phyloP scores from a whole-genome alignment of 2,888 invertebrate species.

The Sturmia bella region DNA sequence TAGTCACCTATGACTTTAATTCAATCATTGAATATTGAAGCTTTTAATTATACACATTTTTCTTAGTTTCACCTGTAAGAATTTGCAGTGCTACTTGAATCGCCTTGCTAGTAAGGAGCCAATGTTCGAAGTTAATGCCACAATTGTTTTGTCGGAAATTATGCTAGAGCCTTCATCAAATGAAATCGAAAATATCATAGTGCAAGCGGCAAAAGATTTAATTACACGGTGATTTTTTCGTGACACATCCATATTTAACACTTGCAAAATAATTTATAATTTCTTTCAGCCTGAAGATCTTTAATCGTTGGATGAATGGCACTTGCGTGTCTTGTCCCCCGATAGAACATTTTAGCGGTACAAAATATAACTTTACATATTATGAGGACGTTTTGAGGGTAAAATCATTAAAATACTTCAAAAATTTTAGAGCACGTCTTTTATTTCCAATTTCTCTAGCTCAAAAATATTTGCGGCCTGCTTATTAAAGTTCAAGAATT shows the following conservation, averaged over 20 bases:
- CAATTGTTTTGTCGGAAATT: slow-evolving; percentile 89
- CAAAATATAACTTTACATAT: slow-evolving; percentile 87
- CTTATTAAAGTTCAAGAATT: slow-evolving; percentile 86
- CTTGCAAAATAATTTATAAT: neutral
- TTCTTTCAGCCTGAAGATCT: slow-evolving; percentile 85
- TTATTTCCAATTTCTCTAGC: slow-evolving; percentile 82
- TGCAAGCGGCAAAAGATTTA: slow-evolving; percentile 89
- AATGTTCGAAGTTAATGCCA: slow-evolving; percentile 90
- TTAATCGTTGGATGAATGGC: slow-evolving; percentile 93
- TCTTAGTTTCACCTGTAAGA: slow-evolving; percentile 85
- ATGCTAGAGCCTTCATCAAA: slow-evolving; percentile 88
- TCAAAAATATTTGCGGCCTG: slow-evolving; percentile 87
- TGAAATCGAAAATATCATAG: slow-evolving; percentile 90
- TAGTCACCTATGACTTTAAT: slow-evolving; percentile 59
- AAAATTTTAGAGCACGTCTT: neutral
- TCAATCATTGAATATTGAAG: neutral
- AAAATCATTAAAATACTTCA: neutral
- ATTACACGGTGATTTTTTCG: slow-evolving; percentile 84
- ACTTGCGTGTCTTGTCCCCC: slow-evolving; percentile 88
- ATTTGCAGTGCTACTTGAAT: slow-evolving; percentile 87
- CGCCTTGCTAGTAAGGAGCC: slow-evolving; percentile 84
- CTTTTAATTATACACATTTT: slow-evolving; percentile 6
- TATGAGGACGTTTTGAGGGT: slow-evolving; percentile 90
- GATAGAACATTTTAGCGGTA: slow-evolving; percentile 80
- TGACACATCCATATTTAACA: too few species aligned